Evolutionary conservation across 2,888 invertebrate genomes (phyloP).

Genomic region (Pristionchus japonicus): DNA sequence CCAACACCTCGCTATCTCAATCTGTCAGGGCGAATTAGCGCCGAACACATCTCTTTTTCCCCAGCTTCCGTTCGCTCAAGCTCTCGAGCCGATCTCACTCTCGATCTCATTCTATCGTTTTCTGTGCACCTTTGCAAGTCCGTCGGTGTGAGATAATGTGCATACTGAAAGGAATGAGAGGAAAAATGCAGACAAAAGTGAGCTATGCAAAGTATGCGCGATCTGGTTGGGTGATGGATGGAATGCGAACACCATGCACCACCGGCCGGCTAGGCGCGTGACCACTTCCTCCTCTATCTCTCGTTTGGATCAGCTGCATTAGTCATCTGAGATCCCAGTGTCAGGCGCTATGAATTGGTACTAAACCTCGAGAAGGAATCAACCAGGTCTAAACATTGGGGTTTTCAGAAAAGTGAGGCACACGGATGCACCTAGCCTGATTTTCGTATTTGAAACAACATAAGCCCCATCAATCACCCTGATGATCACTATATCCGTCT

Average conservation of each 20-base stretch:
- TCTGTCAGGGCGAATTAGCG: background rate
- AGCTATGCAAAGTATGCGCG: background rate
- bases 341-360: background rate
- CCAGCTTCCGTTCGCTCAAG: background rate
- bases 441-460: no score
- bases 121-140: background rate
- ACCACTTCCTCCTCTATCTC: background rate
- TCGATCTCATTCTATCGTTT: background rate
- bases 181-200: background rate
- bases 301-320: background rate
- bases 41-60: background rate
- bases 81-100: no score
- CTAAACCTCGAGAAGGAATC: no score
- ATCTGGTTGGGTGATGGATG: background rate
- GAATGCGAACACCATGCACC: background rate
- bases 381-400: no score
- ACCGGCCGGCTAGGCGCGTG: background rate
- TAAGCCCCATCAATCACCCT: no score
- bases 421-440: no score
- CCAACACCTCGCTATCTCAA: constrained; percentile 14
- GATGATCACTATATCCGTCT: no score
- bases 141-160: background rate
- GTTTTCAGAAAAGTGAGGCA: no score
- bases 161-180: background rate
- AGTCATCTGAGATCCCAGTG: background rate